These are phyloP conservation scores for Porites rus DNA, from an alignment of 92 coral and sea anemone species.

Conservation along the genomic window DNA sequence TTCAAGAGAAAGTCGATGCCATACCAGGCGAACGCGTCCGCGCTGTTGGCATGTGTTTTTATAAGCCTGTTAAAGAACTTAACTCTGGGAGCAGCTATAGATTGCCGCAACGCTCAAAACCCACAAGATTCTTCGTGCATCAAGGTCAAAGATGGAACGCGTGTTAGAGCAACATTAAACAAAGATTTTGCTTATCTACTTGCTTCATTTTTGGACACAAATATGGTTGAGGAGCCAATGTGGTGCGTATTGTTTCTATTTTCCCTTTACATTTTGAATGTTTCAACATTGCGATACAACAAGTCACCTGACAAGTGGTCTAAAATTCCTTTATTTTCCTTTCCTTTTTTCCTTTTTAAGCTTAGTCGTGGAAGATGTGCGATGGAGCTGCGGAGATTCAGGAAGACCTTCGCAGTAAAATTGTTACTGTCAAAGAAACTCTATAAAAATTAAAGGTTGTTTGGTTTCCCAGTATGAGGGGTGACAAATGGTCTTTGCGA, in stretches of 20 bases:
- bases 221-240: neutral
- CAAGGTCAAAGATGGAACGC: neutral
- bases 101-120: neutral
- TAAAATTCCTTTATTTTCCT: too few species aligned
- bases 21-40: too few species aligned
- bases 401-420: neutral
- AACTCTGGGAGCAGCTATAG: neutral
- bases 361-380: too few species aligned
- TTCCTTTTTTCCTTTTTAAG: too few species aligned
- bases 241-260: neutral
- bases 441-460: neutral
- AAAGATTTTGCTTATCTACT: neutral
- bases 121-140: neutral
- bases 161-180: neutral
- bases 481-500: too few species aligned
- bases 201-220: neutral
- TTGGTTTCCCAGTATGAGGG: neutral
- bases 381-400: too few species aligned
- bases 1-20: too few species aligned
- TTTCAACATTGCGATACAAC: too few species aligned
- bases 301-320: too few species aligned
- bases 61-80: too few species aligned
- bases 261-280: too few species aligned
- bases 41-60: too few species aligned
- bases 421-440: conserved; percentile 9